phyloP scores from a whole-genome alignment of 2,888 invertebrate species.

The Dioctria linearis region DNA sequence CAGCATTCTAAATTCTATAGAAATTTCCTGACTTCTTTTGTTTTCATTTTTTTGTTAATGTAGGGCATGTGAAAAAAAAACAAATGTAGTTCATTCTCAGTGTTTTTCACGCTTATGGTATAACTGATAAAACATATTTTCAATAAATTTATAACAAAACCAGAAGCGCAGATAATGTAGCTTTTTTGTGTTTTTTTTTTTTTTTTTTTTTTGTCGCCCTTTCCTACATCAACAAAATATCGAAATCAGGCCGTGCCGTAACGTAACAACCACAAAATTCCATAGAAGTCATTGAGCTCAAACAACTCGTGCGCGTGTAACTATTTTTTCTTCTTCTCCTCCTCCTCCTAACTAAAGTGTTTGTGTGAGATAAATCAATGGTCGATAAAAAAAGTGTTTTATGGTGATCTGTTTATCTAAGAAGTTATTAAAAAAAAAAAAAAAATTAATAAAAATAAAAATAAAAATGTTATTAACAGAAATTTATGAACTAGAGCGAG shows the following conservation, averaged over 20 bases:
- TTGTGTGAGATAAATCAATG: conserved; percentile 32
- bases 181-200: conserved; percentile 27
- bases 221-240: not conserved
- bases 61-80: too few relatives aligned
- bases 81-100: too few relatives aligned
- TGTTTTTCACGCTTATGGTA: too few relatives aligned
- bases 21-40: too few relatives aligned
- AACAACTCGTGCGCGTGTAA: conserved; percentile 25
- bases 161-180: conserved; percentile 1
- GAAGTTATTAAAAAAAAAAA: too few relatives aligned
- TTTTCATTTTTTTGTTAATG: too few relatives aligned
- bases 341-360: not conserved
- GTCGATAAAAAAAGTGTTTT: conserved; percentile 37
- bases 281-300: conserved; percentile 46
- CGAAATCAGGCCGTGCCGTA: not conserved
- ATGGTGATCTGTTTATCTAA: conserved; percentile 26
- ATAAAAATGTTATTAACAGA: too few relatives aligned
- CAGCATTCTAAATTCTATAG: too few relatives aligned
- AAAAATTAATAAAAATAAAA: too few relatives aligned
- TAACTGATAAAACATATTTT: too few relatives aligned
- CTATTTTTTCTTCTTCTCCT: conserved; percentile 25
- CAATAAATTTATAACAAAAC: conserved; percentile 19
- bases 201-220: not conserved
- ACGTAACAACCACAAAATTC: conserved; percentile 34
- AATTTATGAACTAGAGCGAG: too few relatives aligned